Evolutionary conservation across 2,113 vertebrate genomes (phyloP).

Genomic region (Channa argus): DNA sequence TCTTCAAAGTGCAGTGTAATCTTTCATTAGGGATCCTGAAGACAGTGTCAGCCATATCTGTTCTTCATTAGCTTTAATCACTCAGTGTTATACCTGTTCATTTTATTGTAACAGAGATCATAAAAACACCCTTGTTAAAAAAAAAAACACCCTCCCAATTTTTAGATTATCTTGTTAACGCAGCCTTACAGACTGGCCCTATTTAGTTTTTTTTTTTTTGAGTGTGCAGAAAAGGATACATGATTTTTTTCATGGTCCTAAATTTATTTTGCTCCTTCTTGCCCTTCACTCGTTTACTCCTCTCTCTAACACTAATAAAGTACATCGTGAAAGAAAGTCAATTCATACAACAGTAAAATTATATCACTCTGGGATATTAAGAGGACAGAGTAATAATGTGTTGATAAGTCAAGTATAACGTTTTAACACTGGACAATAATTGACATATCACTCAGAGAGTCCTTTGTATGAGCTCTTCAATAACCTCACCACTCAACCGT

Average conservation of each 20-base stretch:
- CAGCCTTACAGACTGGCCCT: conserved; percentile 68
- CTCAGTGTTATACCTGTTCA: conserved; percentile 85
- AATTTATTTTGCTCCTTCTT: conserved; percentile 28
- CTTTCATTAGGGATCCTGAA: conserved; percentile 85
- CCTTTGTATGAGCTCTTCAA: conserved; percentile 65
- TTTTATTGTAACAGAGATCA: conserved; percentile 84
- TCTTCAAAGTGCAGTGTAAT: conserved; percentile 88
- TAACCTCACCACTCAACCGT: conserved; percentile 59
- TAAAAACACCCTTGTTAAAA: conserved; percentile 85
- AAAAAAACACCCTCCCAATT: conserved; percentile 77
- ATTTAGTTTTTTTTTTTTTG: conserved; percentile 51
- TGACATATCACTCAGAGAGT: conserved; percentile 65
- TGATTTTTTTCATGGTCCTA: conserved; percentile 30
- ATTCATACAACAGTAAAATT: conserved; percentile 18
- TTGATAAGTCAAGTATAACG: conserved; percentile 52
- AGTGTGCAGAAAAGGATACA: conserved; percentile 43
- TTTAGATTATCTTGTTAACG: conserved; percentile 84
- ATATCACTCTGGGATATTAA: conserved; percentile 42
- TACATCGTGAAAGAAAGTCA: conserved; percentile 23
- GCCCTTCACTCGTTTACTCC: not conserved
- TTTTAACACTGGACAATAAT: conserved; percentile 72
- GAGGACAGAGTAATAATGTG: conserved; percentile 35
- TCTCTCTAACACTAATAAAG: conserved; percentile 10
- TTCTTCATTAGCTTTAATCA: conserved; percentile 88
- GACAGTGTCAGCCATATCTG: conserved; percentile 83